Conservation (phyloP, 2,888 invertebrate genomes). For the Osedax frankpressi region DNA sequence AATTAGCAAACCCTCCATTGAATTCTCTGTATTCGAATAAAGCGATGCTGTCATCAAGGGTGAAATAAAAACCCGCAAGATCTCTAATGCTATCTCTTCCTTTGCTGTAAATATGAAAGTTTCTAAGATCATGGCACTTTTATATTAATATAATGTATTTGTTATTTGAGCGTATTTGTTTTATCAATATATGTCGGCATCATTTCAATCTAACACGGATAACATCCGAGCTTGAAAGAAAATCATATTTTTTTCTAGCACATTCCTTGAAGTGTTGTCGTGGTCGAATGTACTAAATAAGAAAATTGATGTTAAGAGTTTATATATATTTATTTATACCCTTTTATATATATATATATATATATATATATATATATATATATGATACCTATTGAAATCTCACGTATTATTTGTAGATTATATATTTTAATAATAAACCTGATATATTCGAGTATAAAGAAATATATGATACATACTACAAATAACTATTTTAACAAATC, state of each 20-base stretch:
- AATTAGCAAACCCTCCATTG: constrained; percentile 25
- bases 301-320: not conserved
- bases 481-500: too few relatives aligned
- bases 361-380: not conserved
- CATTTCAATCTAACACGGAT: not conserved
- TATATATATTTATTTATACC: not conserved
- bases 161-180: too few relatives aligned
- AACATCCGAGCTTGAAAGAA: not conserved
- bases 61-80: constrained; percentile 44
- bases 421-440: too few relatives aligned
- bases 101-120: constrained; percentile 32
- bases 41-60: constrained; percentile 40
- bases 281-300: not conserved
- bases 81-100: constrained; percentile 44
- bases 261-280: not conserved
- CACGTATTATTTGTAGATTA: too few relatives aligned
- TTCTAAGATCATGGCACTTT: not conserved
- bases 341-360: not conserved
- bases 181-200: too few relatives aligned
- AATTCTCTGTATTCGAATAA: constrained; percentile 45
- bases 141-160: not conserved
- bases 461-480: too few relatives aligned
- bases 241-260: not conserved
- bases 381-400: not conserved
- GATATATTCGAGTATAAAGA: too few relatives aligned